Evolutionary conservation across 2,797 vertebrate species (phyloP), one percentile per base, ranked within the genome.

Genomic region (Denticeps clupeoides): DNA sequence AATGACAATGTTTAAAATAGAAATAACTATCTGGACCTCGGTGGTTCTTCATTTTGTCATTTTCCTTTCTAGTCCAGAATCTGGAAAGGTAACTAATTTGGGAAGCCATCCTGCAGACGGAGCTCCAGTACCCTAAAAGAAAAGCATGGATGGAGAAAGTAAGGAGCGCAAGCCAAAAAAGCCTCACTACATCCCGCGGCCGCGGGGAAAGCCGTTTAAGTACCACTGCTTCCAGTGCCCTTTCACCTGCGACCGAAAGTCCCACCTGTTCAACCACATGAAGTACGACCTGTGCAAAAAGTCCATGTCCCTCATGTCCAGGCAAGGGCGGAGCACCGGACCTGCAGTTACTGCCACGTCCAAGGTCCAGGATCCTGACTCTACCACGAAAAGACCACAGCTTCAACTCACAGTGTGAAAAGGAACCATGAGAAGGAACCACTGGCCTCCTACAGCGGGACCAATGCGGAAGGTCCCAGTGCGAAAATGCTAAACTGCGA

Each of bases 181-280:
- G 68, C 95, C 94, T 3, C 94, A 99, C 57, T 99, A 98, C 58
- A 90, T 97, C 65, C 94, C 93, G 7, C 73, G 90, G 40, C 95
- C 93, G 1, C 88, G 85, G 0, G 93, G 93, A 33, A 96, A 98
- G 60, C 91, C 92, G 0, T 98, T 91, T 71, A 97, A 89, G 63
- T 98, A 95, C 71, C 97, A 97, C 72, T 99, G 95, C 53, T 98
- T 99, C 82, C 94, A 97, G 63, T 99, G 95, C 32, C 93, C 91
- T 7, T 99, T 99, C 55, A 99, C 93, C 16, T 99, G 95, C 82
- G 96, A 97, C 1, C 90, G 96, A 66, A 99, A 99, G 76, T 94
- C 93, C 1, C 95, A 98, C 35, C 87, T 99, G 47, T 99, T 97
- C 53, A 99, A 98, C 69, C 94, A 99, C 55, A 95, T 97, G 93